phyloP scores from a whole-genome alignment of 1,140 invertebrate genomes.

The Archivesica marissinica region DNA sequence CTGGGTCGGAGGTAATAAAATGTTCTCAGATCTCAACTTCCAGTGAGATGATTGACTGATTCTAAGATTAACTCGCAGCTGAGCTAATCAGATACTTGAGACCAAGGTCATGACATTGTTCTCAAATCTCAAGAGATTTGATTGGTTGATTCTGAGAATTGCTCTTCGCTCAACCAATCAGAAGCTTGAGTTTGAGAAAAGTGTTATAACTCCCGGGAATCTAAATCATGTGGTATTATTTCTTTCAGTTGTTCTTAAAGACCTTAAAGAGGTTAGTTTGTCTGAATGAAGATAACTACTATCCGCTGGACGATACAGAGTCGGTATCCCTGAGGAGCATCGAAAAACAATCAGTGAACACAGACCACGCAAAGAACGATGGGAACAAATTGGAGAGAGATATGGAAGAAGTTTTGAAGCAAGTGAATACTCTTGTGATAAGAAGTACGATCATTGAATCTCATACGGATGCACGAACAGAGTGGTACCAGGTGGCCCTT shows the following conservation, averaged over 20 bases:
- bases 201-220: too few species aligned
- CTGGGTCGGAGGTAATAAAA: too few species aligned
- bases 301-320: slow-evolving; percentile 51
- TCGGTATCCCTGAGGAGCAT: slow-evolving; percentile 27
- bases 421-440: slow-evolving; percentile 28
- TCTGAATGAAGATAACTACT: slow-evolving; percentile 38
- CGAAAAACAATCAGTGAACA: slow-evolving; percentile 4
- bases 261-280: slow-evolving; percentile 49
- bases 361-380: not conserved
- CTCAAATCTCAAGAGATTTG: too few species aligned
- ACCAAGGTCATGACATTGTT: too few species aligned
- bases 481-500: slow-evolving; percentile 69
- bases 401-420: slow-evolving; percentile 42
- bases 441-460: not conserved
- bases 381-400: slow-evolving; percentile 48
- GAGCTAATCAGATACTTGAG: too few species aligned
- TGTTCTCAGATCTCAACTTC: too few species aligned
- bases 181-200: too few species aligned
- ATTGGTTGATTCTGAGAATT: too few species aligned
- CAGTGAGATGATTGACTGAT: too few species aligned
- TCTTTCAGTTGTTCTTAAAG: slow-evolving; percentile 58
- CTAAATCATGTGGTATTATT: too few species aligned
- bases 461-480: slow-evolving; percentile 7
- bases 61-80: too few species aligned
- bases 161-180: too few species aligned